Base-by-base conservation (phyloP, 2,888 invertebrate species). In the Cephus rjabovi region DNA sequence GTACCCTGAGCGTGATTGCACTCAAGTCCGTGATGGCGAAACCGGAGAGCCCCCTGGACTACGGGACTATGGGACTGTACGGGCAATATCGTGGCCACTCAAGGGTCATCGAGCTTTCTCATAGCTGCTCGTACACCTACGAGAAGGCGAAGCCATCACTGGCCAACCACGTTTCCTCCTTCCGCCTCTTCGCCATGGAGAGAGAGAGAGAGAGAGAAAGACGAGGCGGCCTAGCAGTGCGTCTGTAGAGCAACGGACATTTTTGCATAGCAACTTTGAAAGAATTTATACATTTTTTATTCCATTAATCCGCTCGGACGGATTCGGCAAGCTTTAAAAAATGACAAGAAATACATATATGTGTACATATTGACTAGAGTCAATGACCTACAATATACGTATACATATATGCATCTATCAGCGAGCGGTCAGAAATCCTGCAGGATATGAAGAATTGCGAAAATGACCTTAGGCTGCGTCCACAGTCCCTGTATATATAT, bases 41-140 rank as follows among this genome's bases (percentile, higher is more conserved):
- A 75, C 78, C 75, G 73, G 76, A 75, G 73, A 76, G 56, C 70
- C 75, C 71, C 73, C 71, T 76, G 12, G 68, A 70, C 30, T 11
- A 81, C 83, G 86, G 85, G 31, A 71, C 33, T 31, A 81, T 83
- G 86, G 85, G 86, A 86, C 86, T 86, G 1, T 56, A 83, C 86
- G 84, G 86, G 91, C 91, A 91, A 91, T 91, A 91, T 91, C 90
- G 88, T 86, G 89, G 87, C 89, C 88, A 89, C 90, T 91, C 90
- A 88, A 91, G 91, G 89, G 89, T 85, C 90, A 91, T 91, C 89
- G 90, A 90, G 89, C 87, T 88, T 88, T 88, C 89, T 89, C 90
- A 87, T 89, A 87, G 87, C 84, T 82, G 84, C 83, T 85, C 83
- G 84, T 84, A 83, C 86, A 85, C 83, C 85, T 85, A 81, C 80